Conservation (phyloP, 53 echinoderm and acorn worm species). For the Hippasteria phrygiana region DNA sequence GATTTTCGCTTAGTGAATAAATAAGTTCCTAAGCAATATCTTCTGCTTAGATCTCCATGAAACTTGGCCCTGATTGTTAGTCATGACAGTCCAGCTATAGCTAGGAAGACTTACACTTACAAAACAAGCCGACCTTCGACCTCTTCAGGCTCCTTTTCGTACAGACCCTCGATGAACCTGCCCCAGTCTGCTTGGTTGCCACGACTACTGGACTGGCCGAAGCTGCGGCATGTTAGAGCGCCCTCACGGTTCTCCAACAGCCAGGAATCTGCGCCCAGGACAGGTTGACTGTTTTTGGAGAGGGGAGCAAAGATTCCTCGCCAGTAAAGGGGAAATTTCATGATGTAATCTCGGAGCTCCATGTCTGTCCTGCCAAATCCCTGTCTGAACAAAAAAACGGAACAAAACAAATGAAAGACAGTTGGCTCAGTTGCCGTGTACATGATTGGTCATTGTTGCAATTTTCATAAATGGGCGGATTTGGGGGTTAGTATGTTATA, state of each 20-base stretch:
- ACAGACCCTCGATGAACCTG: not conserved
- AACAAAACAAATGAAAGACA: not conserved
- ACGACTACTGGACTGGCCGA: not conserved
- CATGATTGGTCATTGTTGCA: no score
- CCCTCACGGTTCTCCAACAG: conserved; percentile 30
- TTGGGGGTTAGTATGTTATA: no score
- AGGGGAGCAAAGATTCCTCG: conserved; percentile 41
- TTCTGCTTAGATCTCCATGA: no score
- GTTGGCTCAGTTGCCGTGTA: no score
- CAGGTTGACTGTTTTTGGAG: conserved; percentile 1
- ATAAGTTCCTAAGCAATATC: no score
- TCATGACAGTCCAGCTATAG: no score
- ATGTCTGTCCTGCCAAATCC: not conserved
- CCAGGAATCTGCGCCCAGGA: conserved; percentile 31
- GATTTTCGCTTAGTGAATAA: no score
- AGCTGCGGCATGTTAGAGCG: not conserved
- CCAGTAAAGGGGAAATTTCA: conserved; percentile 47
- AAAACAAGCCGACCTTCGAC: conserved; percentile 2
- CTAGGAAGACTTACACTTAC: no score
- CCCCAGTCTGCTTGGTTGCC: conserved; percentile 33
- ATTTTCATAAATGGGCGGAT: no score
- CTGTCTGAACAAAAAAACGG: no score
- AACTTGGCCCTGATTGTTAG: not conserved
- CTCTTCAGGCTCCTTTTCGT: conserved; percentile 37
- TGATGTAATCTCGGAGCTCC: conserved; percentile 32